Base-by-base conservation (phyloP, 1,140 invertebrate genomes). In the Argopecten irradians region DNA sequence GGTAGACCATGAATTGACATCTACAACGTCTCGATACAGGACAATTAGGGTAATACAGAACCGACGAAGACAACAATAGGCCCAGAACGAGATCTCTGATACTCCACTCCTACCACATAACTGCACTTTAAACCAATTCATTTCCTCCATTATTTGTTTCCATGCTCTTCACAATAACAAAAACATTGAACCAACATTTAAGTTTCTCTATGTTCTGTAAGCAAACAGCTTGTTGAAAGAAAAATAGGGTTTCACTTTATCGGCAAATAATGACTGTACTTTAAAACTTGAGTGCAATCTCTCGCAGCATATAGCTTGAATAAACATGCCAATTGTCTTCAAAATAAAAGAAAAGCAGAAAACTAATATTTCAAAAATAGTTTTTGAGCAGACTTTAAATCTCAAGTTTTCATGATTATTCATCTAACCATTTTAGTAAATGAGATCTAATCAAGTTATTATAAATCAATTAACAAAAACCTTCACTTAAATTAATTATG, bases 1-100 rank as follows among this genome's bases (percentile, higher is more conserved):
- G 28, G 55, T 71, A 71, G 55, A 71, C 55, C n/a, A 28, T 71
- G 55, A 71, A 71, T 71, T 28, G 55, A 71, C 55, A 71, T 71
- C 22, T 7, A 71, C n/a, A 16, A n/a, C 22, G 22, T 71, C 55
- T 71, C 28, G 5, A 71, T 71, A 71, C 55, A 28, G 28, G n/a
- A 22, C 55, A 71, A 71, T 71, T 71, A 71, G 55, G 55, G 22
- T 28, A 71, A 71, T 71, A 71, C n/a, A n/a, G 22, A 7, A 0
- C 22, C 28, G 16, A n/a, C 16, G 55, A 71, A 28, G n/a, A 16
- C 22, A 71, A 71, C 55, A n/a, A 28, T 71, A 71, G 55, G n/a
- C n/a, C 22, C 19, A 5, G 55, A n/a, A n/a, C 22, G n/a, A 28
- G 55, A n/a, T n/a, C 55, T 5, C n/a, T n/a, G 8, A 71, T 28